These are phyloP conservation scores for Armadillidium nasatum DNA, from an alignment of 1,140 invertebrate species.

Conservation along the genomic window DNA sequence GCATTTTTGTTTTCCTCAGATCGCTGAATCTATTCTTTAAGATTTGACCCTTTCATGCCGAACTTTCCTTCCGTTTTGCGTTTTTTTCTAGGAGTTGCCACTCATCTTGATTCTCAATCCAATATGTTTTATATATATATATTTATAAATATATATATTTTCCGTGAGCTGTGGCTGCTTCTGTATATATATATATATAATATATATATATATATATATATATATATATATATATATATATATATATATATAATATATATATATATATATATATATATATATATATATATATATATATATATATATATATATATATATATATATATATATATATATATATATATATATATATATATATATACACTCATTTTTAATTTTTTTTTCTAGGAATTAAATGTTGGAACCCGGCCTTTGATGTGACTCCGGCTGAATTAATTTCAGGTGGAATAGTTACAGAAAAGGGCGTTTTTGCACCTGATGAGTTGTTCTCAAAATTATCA, in stretches of 20 bases:
- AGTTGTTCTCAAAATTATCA: background rate
- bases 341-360: slow-evolving; percentile 6
- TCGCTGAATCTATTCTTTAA: too few species aligned
- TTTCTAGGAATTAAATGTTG: slow-evolving; percentile 77
- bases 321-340: slow-evolving; percentile 6
- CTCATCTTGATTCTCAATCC: too few species aligned
- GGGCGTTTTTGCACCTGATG: slow-evolving; percentile 62
- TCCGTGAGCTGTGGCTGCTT: too few species aligned
- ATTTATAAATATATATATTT: too few species aligned
- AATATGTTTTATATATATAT: too few species aligned
- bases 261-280: slow-evolving; percentile 4
- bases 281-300: background rate
- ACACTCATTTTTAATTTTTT: background rate
- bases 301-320: slow-evolving; percentile 8
- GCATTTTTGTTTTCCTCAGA: too few species aligned
- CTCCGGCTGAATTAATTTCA: slow-evolving; percentile 87
- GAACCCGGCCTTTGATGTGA: slow-evolving; percentile 99
- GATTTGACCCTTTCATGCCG: too few species aligned
- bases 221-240: background rate
- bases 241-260: background rate
- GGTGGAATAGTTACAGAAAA: slow-evolving; percentile 91
- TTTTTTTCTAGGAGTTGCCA: too few species aligned
- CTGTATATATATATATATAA: slow-evolving; percentile 18
- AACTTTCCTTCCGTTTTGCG: too few species aligned
- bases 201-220: background rate